phyloP scores from a whole-genome alignment of 2,113 vertebrate species.

The Pyrgilauda ruficollis region DNA sequence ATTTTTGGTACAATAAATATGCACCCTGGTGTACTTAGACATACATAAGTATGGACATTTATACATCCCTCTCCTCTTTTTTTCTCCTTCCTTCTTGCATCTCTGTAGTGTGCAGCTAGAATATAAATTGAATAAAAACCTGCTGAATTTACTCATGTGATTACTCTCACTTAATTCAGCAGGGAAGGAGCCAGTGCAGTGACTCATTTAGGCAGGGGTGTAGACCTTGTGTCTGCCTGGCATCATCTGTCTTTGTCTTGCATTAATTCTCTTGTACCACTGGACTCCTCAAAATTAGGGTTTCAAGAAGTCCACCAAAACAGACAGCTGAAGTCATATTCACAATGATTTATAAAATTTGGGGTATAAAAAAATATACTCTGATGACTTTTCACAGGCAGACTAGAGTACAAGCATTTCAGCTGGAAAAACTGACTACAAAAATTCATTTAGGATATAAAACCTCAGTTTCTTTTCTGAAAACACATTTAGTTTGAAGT shows the following conservation, averaged over 20 bases:
- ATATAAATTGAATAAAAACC: slow-evolving; percentile 14
- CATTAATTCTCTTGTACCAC: not conserved
- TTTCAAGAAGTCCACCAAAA: not conserved
- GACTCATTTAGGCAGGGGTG: slow-evolving; percentile 3
- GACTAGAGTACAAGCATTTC: not conserved
- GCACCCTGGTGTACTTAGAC: not conserved
- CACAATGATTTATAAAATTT: not conserved
- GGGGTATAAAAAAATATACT: not conserved
- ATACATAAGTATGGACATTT: not conserved
- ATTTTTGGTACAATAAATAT: not conserved
- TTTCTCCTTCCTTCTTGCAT: not conserved
- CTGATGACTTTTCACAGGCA: not conserved
- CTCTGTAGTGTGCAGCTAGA: not conserved
- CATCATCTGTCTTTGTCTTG: not conserved
- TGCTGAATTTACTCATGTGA: slow-evolving; percentile 35
- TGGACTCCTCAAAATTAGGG: not conserved
- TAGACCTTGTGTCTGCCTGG: not conserved
- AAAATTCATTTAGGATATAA: slow-evolving; percentile 33
- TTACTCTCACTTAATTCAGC: slow-evolving; percentile 41
- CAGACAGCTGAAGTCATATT: not conserved
- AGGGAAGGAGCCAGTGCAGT: slow-evolving; percentile 20
- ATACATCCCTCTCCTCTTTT: not conserved
- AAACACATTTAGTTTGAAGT: slow-evolving; percentile 53
- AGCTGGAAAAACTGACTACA: not conserved
- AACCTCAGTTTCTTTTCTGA: slow-evolving; percentile 11